Base-by-base conservation (phyloP, 2,888 invertebrate genomes). In the Drosophila recens region DNA sequence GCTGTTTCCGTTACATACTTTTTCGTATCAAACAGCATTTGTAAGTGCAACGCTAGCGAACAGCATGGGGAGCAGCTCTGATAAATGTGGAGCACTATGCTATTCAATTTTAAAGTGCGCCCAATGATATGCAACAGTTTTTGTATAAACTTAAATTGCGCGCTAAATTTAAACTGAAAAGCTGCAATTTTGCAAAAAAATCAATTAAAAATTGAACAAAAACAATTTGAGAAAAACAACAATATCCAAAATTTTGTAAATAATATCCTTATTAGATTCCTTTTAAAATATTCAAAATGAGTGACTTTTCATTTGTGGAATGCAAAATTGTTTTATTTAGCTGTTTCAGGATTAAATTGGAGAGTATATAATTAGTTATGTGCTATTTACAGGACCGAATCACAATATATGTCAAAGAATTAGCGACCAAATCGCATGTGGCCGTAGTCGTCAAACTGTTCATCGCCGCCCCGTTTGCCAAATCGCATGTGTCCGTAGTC, bases 401-500 rank as follows among this genome's bases (percentile, higher is more conserved):
- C 30, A 4, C 4, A 23, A 23, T 43, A 42, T 38, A n/a, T 34
- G 13, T 33, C 20, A 11, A 15, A 17, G 34, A 13, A 53, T 72
- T 79, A 89, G 23, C 89, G 78, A 10, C 96, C 96, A 84, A 96
- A 96, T 71, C 96, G 93, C 93, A 96, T 93, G 83, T 96, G 96
- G 1, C 96, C 96, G 80, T 96, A 96, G 89, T 96, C 96, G 77
- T 96, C 96, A 78, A 95, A 96, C 20, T 94, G 93, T 67, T 95
- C 95, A 42, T 95, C 95, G 0, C 90, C 91, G 11, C 91, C 91
- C 1, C 95, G 93, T 80, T 95, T 95, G 4, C 95, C 95, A 82
- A 95, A 95, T 80, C 95, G 92, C 92, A 96, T 93, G 82, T 96
- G 96, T 0, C 96, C 96, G 82, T 96, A 96, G 90, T 96, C 96